Conservation (phyloP, 2,888 invertebrate genomes). For the Spilosoma lubricipeda region DNA sequence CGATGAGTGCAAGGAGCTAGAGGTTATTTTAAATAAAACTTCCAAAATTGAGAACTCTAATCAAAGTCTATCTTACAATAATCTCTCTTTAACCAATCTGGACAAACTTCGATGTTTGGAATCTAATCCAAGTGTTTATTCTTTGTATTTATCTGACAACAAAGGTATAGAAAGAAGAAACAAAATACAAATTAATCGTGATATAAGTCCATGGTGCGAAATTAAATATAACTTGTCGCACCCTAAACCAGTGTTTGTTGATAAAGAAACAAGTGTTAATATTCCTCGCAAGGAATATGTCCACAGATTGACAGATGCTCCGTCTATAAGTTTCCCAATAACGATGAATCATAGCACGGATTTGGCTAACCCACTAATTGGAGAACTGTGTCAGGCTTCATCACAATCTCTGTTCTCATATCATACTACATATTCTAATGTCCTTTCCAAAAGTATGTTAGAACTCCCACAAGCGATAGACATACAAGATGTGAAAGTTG, state of each 20-base stretch:
- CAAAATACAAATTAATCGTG: slow-evolving; percentile 21
- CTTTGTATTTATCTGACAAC: slow-evolving; percentile 59
- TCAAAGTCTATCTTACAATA: slow-evolving; percentile 48
- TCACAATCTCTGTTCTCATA: slow-evolving; percentile 59
- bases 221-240: slow-evolving; percentile 2
- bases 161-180: slow-evolving; percentile 19
- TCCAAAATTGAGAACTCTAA: slow-evolving; percentile 46
- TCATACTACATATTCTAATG: slow-evolving; percentile 15
- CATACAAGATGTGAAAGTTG: slow-evolving; percentile 7
- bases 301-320: slow-evolving; percentile 63
- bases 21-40: slow-evolving; percentile 58
- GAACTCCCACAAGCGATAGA: slow-evolving; percentile 46
- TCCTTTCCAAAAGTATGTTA: slow-evolving; percentile 37
- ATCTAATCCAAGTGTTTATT: slow-evolving; percentile 61
- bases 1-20: slow-evolving; percentile 48
- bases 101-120: slow-evolving; percentile 63
- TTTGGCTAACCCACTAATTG: slow-evolving; percentile 57
- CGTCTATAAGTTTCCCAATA: slow-evolving; percentile 58
- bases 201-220: slow-evolving; percentile 21
- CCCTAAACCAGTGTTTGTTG: slow-evolving; percentile 48
- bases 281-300: slow-evolving; percentile 51
- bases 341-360: slow-evolving; percentile 54
- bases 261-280: slow-evolving; percentile 69
- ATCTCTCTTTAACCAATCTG: slow-evolving; percentile 63
- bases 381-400: slow-evolving; percentile 57